Conservation (phyloP, 2,888 invertebrate species). For the Pegoplata infirma region DNA sequence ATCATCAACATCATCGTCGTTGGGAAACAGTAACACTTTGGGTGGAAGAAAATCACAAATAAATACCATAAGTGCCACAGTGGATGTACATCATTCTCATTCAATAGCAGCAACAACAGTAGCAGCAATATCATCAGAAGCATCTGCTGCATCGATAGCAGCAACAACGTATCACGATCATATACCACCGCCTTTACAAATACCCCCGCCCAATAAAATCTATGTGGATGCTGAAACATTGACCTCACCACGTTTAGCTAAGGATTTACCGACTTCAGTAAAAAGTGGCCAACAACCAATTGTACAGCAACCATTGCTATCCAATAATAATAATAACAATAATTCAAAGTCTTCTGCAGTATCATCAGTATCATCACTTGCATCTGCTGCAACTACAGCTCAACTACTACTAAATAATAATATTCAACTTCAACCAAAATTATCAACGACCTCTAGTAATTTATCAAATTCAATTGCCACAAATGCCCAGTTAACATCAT, state of each 20-base stretch:
- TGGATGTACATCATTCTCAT: constrained; percentile 61
- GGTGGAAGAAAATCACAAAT: constrained; percentile 57
- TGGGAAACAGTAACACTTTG: constrained; percentile 48
- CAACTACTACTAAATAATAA: constrained; percentile 44
- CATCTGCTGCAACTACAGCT: constrained; percentile 40
- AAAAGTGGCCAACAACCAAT: constrained; percentile 57
- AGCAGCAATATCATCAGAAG: constrained; percentile 65
- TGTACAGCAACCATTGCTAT: constrained; percentile 36
- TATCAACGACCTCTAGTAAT: constrained; percentile 22
- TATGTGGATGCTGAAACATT: constrained; percentile 75
- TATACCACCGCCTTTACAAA: constrained; percentile 66
- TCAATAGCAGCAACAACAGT: constrained; percentile 38
- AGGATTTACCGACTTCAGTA: constrained; percentile 39
- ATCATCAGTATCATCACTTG: constrained; percentile 56
- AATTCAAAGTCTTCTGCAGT: constrained; percentile 33
- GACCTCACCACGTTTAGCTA: constrained; percentile 70
- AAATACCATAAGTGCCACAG: constrained; percentile 61
- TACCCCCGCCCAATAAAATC: constrained; percentile 64
- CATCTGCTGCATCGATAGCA: constrained; percentile 60
- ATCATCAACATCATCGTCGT: neutral
- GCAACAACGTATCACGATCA: constrained; percentile 62
- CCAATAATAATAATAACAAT: constrained; percentile 45
- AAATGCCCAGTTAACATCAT: constrained; percentile 51
- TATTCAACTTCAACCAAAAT: constrained; percentile 1
- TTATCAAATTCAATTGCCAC: constrained; percentile 43